These are phyloP conservation scores for Oscheius sp. DNA, from an alignment of 2,888 invertebrate genomes.

Conservation along the genomic window DNA sequence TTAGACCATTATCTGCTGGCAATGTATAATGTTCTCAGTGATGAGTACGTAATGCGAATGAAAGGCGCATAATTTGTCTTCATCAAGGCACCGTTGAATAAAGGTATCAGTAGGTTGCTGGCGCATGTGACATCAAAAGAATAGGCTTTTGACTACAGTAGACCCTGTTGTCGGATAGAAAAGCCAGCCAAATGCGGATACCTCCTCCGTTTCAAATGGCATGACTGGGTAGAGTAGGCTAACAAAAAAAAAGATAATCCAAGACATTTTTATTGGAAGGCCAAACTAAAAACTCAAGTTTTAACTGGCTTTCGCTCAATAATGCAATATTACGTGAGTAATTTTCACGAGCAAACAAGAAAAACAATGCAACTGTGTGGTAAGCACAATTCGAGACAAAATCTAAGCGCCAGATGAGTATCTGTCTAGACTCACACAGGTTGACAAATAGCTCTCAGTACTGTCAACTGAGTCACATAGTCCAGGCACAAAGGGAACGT, in stretches of 20 bases:
- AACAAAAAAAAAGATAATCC: too few relatives aligned
- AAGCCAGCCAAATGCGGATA: too few relatives aligned
- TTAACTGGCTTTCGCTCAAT: too few relatives aligned
- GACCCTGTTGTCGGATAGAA: not conserved
- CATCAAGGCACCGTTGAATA: conserved; percentile 27
- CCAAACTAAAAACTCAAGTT: too few relatives aligned
- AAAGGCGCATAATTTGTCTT: conserved; percentile 31
- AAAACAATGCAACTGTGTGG: too few relatives aligned
- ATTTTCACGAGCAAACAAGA: too few relatives aligned
- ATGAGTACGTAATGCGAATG: conserved; percentile 26
- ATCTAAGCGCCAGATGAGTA: conserved; percentile 13
- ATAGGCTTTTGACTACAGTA: conserved; percentile 12
- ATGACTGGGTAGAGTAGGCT: too few relatives aligned
- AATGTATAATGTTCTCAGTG: conserved; percentile 25
- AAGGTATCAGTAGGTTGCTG: conserved; percentile 24
- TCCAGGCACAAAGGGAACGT: conserved; percentile 5
- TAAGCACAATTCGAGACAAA: too few relatives aligned
- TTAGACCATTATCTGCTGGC: conserved; percentile 22
- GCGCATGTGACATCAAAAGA: conserved; percentile 26
- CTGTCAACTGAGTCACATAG: too few relatives aligned
- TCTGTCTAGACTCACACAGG: not conserved
- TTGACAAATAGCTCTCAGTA: conserved; percentile 7
- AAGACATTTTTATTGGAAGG: too few relatives aligned
- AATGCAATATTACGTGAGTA: too few relatives aligned
- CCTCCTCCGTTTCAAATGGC: too few relatives aligned